phyloP scores from a whole-genome alignment of 37 sponge, comb jelly and placozoan genomes.

The Halichondria panicea region DNA sequence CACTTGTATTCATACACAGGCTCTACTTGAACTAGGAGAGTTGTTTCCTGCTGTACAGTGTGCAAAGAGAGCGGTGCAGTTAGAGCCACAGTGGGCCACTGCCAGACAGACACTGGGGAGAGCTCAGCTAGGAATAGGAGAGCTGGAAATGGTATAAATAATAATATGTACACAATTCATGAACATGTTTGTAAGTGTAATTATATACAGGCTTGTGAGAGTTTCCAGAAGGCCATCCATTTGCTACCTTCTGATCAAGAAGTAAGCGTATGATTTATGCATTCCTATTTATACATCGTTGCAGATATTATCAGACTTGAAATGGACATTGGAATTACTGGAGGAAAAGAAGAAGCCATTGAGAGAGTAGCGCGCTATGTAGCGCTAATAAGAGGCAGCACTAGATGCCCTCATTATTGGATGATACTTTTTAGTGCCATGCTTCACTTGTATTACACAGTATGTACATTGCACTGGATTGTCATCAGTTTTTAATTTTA shows the following conservation, averaged over 20 bases:
- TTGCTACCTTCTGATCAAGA: constrained; percentile 78
- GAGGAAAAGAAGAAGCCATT: constrained; percentile 40
- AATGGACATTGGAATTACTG: constrained; percentile 62
- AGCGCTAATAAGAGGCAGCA: no score
- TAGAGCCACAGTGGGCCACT: constrained; percentile 61
- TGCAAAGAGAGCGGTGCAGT: constrained; percentile 77
- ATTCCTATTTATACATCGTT: no score
- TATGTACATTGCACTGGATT: no score
- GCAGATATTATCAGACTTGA: constrained; percentile 48
- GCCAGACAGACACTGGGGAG: constrained; percentile 84
- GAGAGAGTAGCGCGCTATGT: no score
- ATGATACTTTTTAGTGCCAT: no score
- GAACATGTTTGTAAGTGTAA: neutral
- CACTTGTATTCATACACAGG: constrained; percentile 18
- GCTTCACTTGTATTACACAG: no score
- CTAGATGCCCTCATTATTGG: no score
- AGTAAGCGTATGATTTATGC: no score
- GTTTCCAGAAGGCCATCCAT: constrained; percentile 82
- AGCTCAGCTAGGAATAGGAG: constrained; percentile 90
- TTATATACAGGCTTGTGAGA: constrained; percentile 65
- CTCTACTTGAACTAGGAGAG: constrained; percentile 71
- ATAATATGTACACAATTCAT: constrained; percentile 1
- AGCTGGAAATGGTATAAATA: constrained; percentile 73
- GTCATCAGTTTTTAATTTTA: no score
- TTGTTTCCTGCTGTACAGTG: constrained; percentile 83